Base-by-base conservation (phyloP, 1,140 invertebrate species). In the Drosophila setifemur region DNA sequence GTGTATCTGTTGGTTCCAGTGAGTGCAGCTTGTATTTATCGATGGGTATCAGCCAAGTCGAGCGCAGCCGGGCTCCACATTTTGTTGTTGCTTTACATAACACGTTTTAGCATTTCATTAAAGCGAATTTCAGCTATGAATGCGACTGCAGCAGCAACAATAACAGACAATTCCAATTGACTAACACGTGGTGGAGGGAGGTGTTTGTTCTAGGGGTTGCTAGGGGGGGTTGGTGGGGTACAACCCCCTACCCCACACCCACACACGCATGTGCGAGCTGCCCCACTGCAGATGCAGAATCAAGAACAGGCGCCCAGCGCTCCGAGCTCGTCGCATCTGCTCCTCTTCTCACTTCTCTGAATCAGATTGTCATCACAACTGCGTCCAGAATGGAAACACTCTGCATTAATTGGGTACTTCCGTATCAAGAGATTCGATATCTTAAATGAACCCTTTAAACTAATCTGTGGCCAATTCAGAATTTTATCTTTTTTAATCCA, bases 21-120 rank as follows among this genome's bases (percentile, higher is more conserved):
- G 8, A 4, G 12, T 45, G 39, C 37, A 25, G 44, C 16, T 37
- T 33, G 16, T 23, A 4, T 14, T 44, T 23, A n/a, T 40, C 9
- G 33, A 23, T 26, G 35, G 52, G 29, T 73, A 35, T 5, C n/a
- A 3, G 9, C 5, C 2, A 6, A 11, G 55, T 58, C 52, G 33
- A 58, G 23, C 3, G 8, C 11, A 4, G 2, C 3, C 2, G 7
- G 2, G n/a, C 16, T 42, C 23, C 1, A 0, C 9, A 14, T 43
- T 26, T 33, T 44, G 33, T 67, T 47, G 26, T 19, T 73, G 35
- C 40, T 48, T 83, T 83, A 83, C 78, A 83, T 83, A 83, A 83
- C 79, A 83, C 63, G 63, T 73, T 83, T 74, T 63, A 64, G 76
- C 71, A 79, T 81, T 79, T 79, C 71, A 79, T 79, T 75, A 81